Base-by-base conservation (phyloP, 2,797 vertebrate species). In the Antennarius maculatus region DNA sequence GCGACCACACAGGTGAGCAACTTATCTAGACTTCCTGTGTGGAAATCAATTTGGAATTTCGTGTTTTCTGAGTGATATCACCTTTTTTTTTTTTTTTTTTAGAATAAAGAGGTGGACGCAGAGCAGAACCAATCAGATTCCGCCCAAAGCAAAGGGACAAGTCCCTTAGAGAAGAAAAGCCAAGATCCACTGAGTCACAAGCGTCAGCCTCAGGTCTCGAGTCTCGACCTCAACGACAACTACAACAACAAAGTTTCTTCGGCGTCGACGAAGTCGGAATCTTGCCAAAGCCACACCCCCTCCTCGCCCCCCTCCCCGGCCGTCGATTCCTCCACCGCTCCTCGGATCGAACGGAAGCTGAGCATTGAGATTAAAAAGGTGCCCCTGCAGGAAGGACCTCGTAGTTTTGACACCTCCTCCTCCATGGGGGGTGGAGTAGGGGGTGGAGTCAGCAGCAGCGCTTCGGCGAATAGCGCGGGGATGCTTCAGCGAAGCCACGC, bases 351-450 rank as follows among this genome's bases (percentile, higher is more conserved):
- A 77, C 93, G 94, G 71, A 98, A 97, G 90, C 89, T 98, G 86
- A 97, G 96, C 87, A 97, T 98, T 74, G 97, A 98, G 92, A 98
- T 98, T 82, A 97, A 96, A 88, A 98, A 98, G 83, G 95, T 98
- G 1, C 96, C 96, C 63, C 87, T 97, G 66, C 95, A 97, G 89
- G 97, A 98, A 80, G 95, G 96, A 27, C 97, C 95, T 6, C 93
- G 95, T 67, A 98, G 96, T 91, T 99, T 99, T 74, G 96, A 99
- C 86, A 91, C 89, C 0, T 77, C 87, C 43, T 74, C 85, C 60
- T 80, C 88, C 3, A 39, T 69, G n/a, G 84, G 78, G n/a, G 83
- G 78, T 6, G 85, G 37, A 39, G 37, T 66, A 4, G 66, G 75
- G 0, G 71, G 76, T 0, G 81, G 69, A 23, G 13, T 39, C 0